Conservation (phyloP, 1,140 invertebrate genomes). For the Drosophila sturtevanti region DNA sequence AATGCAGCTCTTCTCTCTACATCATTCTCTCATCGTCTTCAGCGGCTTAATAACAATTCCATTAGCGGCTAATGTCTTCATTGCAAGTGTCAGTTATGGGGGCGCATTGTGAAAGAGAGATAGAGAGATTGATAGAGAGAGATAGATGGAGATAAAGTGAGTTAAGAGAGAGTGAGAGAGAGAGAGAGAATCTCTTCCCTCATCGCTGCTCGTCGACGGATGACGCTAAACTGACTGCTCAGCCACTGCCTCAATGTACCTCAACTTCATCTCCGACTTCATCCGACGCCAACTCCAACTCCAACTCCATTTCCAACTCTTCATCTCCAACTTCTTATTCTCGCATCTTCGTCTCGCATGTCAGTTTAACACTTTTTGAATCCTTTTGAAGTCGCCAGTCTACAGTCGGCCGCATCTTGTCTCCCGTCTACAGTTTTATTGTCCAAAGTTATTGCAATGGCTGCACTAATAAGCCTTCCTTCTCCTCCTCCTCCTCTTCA, state of each 20-base stretch:
- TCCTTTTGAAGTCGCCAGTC: conserved; percentile 64
- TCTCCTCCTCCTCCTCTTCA: conserved; percentile 33
- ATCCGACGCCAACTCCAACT: conserved; percentile 5
- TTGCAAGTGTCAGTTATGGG: conserved; percentile 79
- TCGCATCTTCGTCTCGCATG: conserved; percentile 58
- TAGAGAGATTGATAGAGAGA: conserved; percentile 15
- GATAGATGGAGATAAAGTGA: background rate
- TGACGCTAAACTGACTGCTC: conserved; percentile 72
- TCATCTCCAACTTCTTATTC: background rate
- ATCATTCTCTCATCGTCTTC: conserved; percentile 11
- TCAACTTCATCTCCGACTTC: conserved; percentile 16
- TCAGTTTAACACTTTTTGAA: conserved; percentile 78
- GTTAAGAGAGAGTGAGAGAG: conserved; percentile 1
- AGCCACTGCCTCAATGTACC: conserved; percentile 39
- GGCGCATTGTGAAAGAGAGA: conserved; percentile 33
- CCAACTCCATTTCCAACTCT: conserved; percentile 1
- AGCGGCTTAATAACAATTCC: conserved; percentile 79
- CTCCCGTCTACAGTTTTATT: conserved; percentile 53
- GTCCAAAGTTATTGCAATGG: conserved; percentile 74
- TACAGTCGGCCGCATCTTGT: background rate
- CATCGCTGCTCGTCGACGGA: background rate
- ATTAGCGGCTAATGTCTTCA: conserved; percentile 80
- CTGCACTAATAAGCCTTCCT: conserved; percentile 78
- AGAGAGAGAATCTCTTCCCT: background rate
- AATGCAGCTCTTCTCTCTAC: conserved; percentile 1